Base-by-base conservation (phyloP, 1,140 invertebrate genomes). In the Gonatopus flavifemur region DNA sequence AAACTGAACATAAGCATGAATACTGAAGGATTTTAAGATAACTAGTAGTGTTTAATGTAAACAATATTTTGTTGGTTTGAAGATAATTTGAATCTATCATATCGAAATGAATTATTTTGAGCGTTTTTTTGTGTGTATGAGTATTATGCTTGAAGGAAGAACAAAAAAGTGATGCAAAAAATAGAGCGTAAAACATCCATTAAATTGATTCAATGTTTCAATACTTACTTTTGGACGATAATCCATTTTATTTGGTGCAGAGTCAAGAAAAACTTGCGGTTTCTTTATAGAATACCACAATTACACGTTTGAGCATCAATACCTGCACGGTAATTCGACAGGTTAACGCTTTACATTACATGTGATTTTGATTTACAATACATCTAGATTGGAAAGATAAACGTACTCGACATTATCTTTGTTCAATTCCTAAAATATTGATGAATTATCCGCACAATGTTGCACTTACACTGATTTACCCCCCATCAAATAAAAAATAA, bases 161-260 rank as follows among this genome's bases (percentile, higher is more conserved):
- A n/a, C n/a, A n/a, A n/a, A n/a, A n/a, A n/a, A n/a, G n/a, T n/a
- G n/a, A n/a, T n/a, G n/a, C n/a, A n/a, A n/a, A n/a, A n/a, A n/a
- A n/a, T n/a, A n/a, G n/a, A n/a, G n/a, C n/a, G n/a, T n/a, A n/a
- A n/a, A n/a, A n/a, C n/a, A n/a, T n/a, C n/a, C n/a, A n/a, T n/a
- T n/a, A n/a, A 18, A 36, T 33, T 16, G 16, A 6, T 33, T 19
- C 22, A 40, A 43, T 42, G n/a, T 16, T 6, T 33, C 33, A 20
- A 6, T 15, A 3, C 38, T 49, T 52, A 67, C 67, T 48, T 67
- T 69, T 62, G 67, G 60, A 33, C 64, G 67, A 62, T 69, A 67
- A 64, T 70, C 67, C 67, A 70, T 70, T 40, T 62, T 70, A 58
- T 54, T 30, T 38, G 28, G 35, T 43, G 35, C 42, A 58, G 35